Evolutionary conservation across 2,888 invertebrate species (phyloP), one percentile per base, ranked within the genome.

Genomic region (Xestia xanthographa): DNA sequence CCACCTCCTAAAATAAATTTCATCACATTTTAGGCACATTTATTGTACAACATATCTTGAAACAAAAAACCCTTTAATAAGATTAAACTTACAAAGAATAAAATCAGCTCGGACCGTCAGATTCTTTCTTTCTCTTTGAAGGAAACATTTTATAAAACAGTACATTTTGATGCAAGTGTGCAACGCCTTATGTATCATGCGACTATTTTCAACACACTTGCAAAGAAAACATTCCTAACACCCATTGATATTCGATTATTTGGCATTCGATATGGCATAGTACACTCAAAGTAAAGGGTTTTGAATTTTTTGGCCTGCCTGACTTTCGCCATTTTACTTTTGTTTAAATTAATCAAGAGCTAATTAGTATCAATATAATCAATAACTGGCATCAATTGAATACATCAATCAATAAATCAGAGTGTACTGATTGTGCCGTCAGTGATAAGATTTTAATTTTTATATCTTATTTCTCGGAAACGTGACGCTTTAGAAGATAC

Each of bases 1-100:
- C 95, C 95, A 14, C 94, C 95, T 43, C 95, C 95, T 95, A 9
- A 20, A 68, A 67, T 17, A 11, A 38, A 2, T 50, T 45, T 34
- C 9, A 53, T 43, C 5, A 0, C 5, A 50, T 20, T 34, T 26
- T 12, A 26, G 9, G 5, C 11, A 48, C 3, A 22, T 34, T 48
- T 29, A 34, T 60, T 29, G 9, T 34, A 60, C 4, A 60, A 60
- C 11, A 34, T 29, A 29, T 1, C 29, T 60, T 29, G 14, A 56
- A 56, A 56, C n/a, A 34, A 26, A 1, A 14, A 17, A 22, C 6
- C 22, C 17, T 56, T 26, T 14, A 56, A 14, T 56, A 6, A 26
- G 29, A 29, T 29, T 20, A 58, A 58, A 58, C 9, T 29, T 29
- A 29, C 29, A 58, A 8, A 2, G 41, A 41, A 9, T 41, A 11